A percentile compares a stretch with the other conserved stretches of the same genome.
phyloP scores from a whole-genome alignment of 2,113 vertebrate species.

The Manacus vitellinus region DNA sequence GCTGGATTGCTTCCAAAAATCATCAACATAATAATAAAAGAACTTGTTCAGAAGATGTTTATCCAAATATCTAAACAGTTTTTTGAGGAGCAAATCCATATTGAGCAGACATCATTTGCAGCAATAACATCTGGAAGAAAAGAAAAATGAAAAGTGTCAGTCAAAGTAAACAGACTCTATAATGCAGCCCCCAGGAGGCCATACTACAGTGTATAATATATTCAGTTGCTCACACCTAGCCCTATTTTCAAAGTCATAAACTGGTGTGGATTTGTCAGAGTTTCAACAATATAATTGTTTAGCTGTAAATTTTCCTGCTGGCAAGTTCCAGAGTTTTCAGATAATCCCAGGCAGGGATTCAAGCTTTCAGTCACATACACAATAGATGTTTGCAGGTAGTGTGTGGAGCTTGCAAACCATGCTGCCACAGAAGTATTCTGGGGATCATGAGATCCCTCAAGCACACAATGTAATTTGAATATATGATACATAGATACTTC shows the following conservation, averaged over 20 bases:
- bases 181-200: conserved; percentile 23
- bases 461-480: conserved; percentile 50
- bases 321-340: conserved; percentile 55
- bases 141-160: conserved; percentile 59
- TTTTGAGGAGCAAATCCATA: conserved; percentile 62
- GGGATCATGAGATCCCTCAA: background rate
- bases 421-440: conserved; percentile 20
- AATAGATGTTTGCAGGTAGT: background rate
- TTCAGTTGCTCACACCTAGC: conserved; percentile 54
- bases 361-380: conserved; percentile 34
- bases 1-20: conserved; percentile 60
- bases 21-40: conserved; percentile 21
- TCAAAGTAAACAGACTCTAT: conserved; percentile 58
- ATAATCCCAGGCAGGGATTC: conserved; percentile 61
- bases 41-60: conserved; percentile 63
- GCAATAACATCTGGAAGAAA: conserved; percentile 46
- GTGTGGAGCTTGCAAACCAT: background rate
- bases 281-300: conserved; percentile 74
- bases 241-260: conserved; percentile 70
- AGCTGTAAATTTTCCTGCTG: conserved; percentile 64
- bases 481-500: conserved; percentile 1
- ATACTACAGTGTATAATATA: conserved; percentile 20
- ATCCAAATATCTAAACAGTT: conserved; percentile 62
- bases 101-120: conserved; percentile 55
- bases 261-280: conserved; percentile 61